phyloP scores from a whole-genome alignment of 2,797 vertebrate species.

The Pempheris klunzingeri region DNA sequence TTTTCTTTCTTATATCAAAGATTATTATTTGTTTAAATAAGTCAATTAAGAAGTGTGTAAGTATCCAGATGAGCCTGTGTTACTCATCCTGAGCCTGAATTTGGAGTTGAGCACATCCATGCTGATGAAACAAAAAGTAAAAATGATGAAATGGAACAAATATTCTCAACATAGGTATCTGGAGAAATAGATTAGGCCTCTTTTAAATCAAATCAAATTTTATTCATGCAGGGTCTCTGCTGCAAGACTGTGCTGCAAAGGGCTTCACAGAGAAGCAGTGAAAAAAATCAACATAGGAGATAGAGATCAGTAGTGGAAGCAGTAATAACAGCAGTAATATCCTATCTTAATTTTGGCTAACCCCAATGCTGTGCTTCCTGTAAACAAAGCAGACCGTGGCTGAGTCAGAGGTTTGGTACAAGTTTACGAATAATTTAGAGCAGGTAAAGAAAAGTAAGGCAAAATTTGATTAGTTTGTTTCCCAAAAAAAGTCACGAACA shows the following conservation, averaged over 20 bases:
- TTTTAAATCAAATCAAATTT: conserved; percentile 26
- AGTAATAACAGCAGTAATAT: conserved; percentile 13
- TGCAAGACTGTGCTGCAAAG: conserved; percentile 21
- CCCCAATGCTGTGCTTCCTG: background rate
- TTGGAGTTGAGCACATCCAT: conserved; percentile 17
- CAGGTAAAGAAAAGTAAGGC: background rate
- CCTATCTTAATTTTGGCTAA: background rate
- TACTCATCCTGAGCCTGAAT: conserved; percentile 11
- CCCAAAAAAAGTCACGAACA: too few species aligned
- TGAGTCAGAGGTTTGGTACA: background rate
- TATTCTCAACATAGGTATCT: conserved; percentile 39
- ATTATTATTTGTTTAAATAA: conserved; percentile 1
- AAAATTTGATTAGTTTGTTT: background rate
- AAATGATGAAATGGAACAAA: conserved; percentile 51
- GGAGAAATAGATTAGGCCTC: conserved; percentile 36
- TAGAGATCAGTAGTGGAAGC: conserved; percentile 9
- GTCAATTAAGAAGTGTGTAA: background rate
- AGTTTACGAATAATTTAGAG: too few species aligned
- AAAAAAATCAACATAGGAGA: conserved; percentile 18
- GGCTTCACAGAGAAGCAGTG: conserved; percentile 9
- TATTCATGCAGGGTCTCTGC: conserved; percentile 22
- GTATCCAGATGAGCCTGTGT: conserved; percentile 30
- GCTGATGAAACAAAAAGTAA: conserved; percentile 61
- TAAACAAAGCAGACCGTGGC: background rate
- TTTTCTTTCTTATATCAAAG: conserved; percentile 19